phyloP scores from a whole-genome alignment of 2,113 vertebrate species.

The Rousettus leschenaultii region DNA sequence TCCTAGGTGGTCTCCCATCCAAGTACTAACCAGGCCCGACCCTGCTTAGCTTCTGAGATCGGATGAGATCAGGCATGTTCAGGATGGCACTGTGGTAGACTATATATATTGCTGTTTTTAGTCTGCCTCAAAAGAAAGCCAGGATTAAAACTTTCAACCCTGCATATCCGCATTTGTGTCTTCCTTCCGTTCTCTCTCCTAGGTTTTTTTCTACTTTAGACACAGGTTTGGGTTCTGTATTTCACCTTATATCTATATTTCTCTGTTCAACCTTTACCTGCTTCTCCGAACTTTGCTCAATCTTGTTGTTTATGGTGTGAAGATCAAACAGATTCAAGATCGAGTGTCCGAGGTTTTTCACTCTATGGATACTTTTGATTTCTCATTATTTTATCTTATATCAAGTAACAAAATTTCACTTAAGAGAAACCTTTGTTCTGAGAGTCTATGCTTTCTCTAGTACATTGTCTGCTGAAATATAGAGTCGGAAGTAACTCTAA shows the following conservation, averaged over 20 bases:
- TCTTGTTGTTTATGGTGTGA: constrained; percentile 30
- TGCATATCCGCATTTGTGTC: constrained; percentile 51
- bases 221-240: constrained; percentile 49
- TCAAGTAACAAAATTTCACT: no score
- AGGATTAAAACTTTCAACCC: constrained; percentile 41
- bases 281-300: constrained; percentile 28
- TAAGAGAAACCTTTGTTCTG: no score
- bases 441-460: no score
- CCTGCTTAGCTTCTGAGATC: no score
- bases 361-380: background rate
- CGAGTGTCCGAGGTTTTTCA: background rate
- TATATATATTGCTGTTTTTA: background rate
- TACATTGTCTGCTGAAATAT: no score
- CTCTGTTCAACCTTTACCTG: constrained; percentile 64
- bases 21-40: no score
- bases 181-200: constrained; percentile 47
- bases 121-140: constrained; percentile 17
- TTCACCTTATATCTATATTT: constrained; percentile 37
- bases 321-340: background rate
- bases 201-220: constrained; percentile 52
- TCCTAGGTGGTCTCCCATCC: no score
- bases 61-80: no score
- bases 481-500: no score
- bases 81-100: no score
- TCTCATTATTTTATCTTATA: background rate